A percentile compares a stretch with the other conserved stretches of the same genome.
phyloP scores from a whole-genome alignment of 2,888 invertebrate genomes.

The Cephonodes hylas region DNA sequence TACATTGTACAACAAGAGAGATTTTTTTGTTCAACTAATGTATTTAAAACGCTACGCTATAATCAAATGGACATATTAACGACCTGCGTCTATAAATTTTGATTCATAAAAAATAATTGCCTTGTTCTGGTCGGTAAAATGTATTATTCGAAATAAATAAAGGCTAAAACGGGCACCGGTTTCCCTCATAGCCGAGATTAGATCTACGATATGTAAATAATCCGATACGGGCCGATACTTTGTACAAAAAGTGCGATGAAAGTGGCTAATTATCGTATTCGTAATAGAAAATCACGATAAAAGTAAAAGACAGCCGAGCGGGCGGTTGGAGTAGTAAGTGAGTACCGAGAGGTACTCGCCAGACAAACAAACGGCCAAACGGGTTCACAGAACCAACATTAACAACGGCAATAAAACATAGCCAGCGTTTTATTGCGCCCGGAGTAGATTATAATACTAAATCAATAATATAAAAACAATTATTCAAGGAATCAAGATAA shows the following conservation, averaged over 20 bases:
- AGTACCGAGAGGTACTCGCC: not conserved
- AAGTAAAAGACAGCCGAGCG: not conserved
- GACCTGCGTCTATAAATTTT: not conserved
- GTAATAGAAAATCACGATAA: not conserved
- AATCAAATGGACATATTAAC: not conserved
- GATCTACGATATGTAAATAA: not conserved
- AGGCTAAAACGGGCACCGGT: not conserved
- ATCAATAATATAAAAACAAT: conserved; percentile 35
- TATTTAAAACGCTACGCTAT: conserved; percentile 28
- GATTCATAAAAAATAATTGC: not conserved
- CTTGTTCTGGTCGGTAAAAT: not conserved
- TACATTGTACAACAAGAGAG: conserved; percentile 42
- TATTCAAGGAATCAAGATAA: conserved; percentile 31
- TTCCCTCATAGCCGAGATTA: not conserved
- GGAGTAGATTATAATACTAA: conserved; percentile 34
- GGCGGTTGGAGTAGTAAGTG: not conserved
- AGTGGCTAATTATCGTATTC: not conserved
- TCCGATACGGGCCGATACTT: not conserved
- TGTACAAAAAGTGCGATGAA: not conserved
- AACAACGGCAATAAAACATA: conserved; percentile 35
- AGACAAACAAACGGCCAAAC: conserved; percentile 4
- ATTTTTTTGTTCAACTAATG: conserved; percentile 34
- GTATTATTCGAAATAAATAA: not conserved
- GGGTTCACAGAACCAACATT: conserved; percentile 15
- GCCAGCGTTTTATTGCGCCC: conserved; percentile 28